Conservation (phyloP, 2,113 vertebrate genomes). For the Elachura formosa region DNA sequence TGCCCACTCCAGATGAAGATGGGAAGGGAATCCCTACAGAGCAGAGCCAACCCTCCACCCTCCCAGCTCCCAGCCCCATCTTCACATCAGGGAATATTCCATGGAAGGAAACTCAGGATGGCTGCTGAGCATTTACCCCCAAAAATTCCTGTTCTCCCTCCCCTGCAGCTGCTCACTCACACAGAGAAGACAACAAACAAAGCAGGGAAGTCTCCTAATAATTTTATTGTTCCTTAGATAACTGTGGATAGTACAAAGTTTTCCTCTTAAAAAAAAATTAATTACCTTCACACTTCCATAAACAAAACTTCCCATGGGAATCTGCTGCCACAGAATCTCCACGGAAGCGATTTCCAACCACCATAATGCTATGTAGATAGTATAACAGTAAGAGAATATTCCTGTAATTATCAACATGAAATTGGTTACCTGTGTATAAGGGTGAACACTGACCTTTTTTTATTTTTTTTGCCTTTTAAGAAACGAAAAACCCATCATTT, state of each 20-base stretch:
- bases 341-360: conserved; percentile 23
- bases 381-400: conserved; percentile 54
- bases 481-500: conserved; percentile 80
- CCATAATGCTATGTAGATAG: conserved; percentile 10
- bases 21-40: neutral
- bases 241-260: conserved; percentile 73
- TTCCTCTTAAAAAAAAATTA: conserved; percentile 63
- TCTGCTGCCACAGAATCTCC: conserved; percentile 32
- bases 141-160: neutral
- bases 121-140: neutral
- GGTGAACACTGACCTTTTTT: conserved; percentile 63
- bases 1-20: neutral
- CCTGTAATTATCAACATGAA: conserved; percentile 49
- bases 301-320: conserved; percentile 11
- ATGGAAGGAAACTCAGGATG: neutral
- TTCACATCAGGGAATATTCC: neutral
- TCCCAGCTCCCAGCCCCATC: neutral
- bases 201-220: conserved; percentile 55
- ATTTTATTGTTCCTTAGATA: conserved; percentile 76
- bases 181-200: neutral
- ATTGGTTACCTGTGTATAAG: conserved; percentile 57
- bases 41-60: neutral
- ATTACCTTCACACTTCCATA: conserved; percentile 42
- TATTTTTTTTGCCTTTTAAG: conserved; percentile 57
- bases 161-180: neutral